Percentiles rank a stretch among this genome's conserved stretches.
phyloP scores from a whole-genome alignment of 2,113 vertebrate species.

The Sebastes fasciatus region DNA sequence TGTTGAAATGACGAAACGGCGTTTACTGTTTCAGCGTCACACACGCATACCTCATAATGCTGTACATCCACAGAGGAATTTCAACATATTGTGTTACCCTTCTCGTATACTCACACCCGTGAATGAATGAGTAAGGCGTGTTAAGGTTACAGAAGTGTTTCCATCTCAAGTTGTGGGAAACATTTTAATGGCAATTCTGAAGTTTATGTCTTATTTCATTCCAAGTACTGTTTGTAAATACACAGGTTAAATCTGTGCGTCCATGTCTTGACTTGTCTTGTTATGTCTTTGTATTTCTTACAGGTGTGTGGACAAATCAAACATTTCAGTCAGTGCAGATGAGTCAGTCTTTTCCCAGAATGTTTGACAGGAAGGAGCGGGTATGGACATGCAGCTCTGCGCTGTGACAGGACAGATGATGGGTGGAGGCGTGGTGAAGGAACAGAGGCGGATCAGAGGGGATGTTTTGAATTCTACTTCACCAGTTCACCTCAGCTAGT shows the following conservation, averaged over 20 bases:
- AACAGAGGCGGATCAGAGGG: slow-evolving; percentile 60
- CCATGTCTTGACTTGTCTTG: slow-evolving; percentile 32
- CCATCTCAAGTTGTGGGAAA: background rate
- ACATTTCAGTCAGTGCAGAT: slow-evolving; percentile 13
- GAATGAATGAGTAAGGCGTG: background rate
- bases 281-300: slow-evolving; percentile 25
- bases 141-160: background rate
- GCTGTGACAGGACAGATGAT: slow-evolving; percentile 28
- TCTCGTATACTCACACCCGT: background rate
- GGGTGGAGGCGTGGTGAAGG: slow-evolving; percentile 57
- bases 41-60: slow-evolving; percentile 3
- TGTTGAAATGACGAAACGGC: slow-evolving; percentile 35
- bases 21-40: slow-evolving; percentile 10
- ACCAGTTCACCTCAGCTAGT: slow-evolving; percentile 56
- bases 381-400: slow-evolving; percentile 50
- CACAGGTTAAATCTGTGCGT: background rate
- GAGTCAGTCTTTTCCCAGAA: slow-evolving; percentile 52
- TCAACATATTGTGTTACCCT: background rate
- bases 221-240: background rate
- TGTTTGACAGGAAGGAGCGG: slow-evolving; percentile 31
- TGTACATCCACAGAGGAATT: background rate
- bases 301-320: slow-evolving; percentile 18
- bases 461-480: slow-evolving; percentile 72
- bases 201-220: background rate
- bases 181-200: background rate